phyloP scores from a whole-genome alignment of 2,888 invertebrate genomes.

The Hedya salicella region DNA sequence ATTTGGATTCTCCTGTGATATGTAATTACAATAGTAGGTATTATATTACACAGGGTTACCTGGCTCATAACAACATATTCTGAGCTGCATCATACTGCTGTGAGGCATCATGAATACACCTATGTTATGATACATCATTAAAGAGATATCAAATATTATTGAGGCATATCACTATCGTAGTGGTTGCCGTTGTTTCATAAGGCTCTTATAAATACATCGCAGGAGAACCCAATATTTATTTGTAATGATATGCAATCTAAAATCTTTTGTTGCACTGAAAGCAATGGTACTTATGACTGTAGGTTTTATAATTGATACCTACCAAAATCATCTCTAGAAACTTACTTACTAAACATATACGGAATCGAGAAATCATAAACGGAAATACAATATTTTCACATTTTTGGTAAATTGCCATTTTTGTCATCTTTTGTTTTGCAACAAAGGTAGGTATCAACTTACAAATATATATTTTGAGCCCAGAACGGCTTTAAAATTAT shows the following conservation, averaged over 20 bases:
- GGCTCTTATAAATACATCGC: conserved; percentile 18
- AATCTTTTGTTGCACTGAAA: conserved; percentile 56
- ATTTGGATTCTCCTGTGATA: conserved; percentile 32
- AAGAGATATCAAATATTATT: too few species aligned
- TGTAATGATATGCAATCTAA: conserved; percentile 57
- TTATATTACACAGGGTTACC: background rate
- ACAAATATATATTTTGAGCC: conserved; percentile 64
- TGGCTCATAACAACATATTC: background rate
- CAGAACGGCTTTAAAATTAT: conserved; percentile 57
- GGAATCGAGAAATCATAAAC: conserved; percentile 60
- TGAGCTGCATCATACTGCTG: background rate
- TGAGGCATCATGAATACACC: background rate
- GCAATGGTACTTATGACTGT: conserved; percentile 54
- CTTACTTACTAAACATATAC: conserved; percentile 68
- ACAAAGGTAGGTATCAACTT: conserved; percentile 55
- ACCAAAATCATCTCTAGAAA: conserved; percentile 54
- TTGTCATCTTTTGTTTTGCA: conserved; percentile 34
- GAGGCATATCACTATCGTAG: too few species aligned
- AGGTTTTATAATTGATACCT: conserved; percentile 57
- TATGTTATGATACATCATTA: background rate
- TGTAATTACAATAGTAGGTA: background rate
- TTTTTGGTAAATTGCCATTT: conserved; percentile 59
- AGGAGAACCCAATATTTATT: conserved; percentile 33
- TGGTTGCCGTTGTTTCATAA: background rate
- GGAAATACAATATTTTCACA: conserved; percentile 51